Conservation (phyloP, 2,797 vertebrate species). For the Phalanger gymnotis region DNA sequence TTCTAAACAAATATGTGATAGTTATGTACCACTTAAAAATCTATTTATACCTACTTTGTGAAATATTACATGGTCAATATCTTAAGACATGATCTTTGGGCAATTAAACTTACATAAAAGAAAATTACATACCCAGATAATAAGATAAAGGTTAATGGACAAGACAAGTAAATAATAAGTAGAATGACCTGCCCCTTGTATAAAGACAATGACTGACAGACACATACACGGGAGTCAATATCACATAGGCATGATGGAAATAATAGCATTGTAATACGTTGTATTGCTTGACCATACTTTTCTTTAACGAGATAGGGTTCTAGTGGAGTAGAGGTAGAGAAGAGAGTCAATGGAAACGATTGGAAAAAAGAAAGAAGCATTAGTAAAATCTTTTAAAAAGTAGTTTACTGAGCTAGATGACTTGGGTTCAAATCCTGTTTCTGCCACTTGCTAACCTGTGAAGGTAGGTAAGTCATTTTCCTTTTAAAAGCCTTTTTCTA, state of each 20-base stretch:
- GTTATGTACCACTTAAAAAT: background rate
- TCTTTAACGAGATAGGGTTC: background rate
- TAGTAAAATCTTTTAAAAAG: background rate
- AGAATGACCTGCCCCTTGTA: background rate
- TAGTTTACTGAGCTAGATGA: background rate
- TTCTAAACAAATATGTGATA: background rate
- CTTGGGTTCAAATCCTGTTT: background rate
- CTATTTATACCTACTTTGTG: background rate
- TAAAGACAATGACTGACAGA: background rate
- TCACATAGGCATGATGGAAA: background rate
- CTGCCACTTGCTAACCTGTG: background rate
- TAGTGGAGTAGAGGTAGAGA: background rate
- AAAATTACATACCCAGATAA: background rate
- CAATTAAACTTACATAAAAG: background rate
- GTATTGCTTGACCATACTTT: background rate
- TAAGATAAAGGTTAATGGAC: background rate
- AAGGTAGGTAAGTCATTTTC: no score
- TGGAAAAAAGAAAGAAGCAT: background rate
- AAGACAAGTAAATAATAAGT: background rate
- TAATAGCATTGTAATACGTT: background rate
- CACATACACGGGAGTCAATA: background rate
- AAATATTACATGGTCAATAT: background rate
- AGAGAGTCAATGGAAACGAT: background rate
- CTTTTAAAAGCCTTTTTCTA: no score
- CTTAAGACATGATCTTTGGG: background rate